Evolutionary conservation across 2,888 invertebrate species (phyloP), one percentile per base, ranked within the genome.

Genomic region (Drosophila mimica): DNA sequence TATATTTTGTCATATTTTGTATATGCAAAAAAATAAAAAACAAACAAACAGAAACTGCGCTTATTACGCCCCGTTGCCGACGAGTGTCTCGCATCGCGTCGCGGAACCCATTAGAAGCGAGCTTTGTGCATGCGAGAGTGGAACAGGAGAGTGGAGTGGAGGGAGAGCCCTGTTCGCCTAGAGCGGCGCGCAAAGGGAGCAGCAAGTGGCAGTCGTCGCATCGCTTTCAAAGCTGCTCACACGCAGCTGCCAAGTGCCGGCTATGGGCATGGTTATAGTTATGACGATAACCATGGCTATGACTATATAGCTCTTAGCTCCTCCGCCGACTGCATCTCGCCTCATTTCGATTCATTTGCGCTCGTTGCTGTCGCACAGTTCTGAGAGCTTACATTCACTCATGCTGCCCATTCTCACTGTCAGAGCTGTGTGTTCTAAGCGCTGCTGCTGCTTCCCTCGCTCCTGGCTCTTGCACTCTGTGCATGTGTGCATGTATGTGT

Each of bases 31-130:
- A 46, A 13, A 46, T 25, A 11, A 3, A 17, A 53, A 58, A 56
- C 20, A 60, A 77, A 43, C 58, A 83, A 81, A 88, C 80, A 84
- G 63, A 84, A 85, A 86, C 86, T 81, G 88, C 88, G 85, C 86
- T 85, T 85, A 88, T 88, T 88, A 88, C 77, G 75, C 68, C 70
- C 75, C 57, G 43, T 62, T 66, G 64, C 40, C 74, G 54, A 64
- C 71, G 64, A 61, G 56, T 43, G 54, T 56, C 56, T 56, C 56
- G 38, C n/a, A 56, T 38, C 66, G 48, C 65, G 30, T 40, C 78
- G 57, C 63, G 60, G 46, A 64, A 58, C 52, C 81, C 81, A 89
- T 83, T 89, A 83, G 89, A 89, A 71, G 65, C 84, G 72, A 63
- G 82, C 73, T 69, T 76, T 61, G 51, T 68, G 58, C 65, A 53